phyloP scores from a whole-genome alignment of 1,140 invertebrate species.

The Theocolax elegans region DNA sequence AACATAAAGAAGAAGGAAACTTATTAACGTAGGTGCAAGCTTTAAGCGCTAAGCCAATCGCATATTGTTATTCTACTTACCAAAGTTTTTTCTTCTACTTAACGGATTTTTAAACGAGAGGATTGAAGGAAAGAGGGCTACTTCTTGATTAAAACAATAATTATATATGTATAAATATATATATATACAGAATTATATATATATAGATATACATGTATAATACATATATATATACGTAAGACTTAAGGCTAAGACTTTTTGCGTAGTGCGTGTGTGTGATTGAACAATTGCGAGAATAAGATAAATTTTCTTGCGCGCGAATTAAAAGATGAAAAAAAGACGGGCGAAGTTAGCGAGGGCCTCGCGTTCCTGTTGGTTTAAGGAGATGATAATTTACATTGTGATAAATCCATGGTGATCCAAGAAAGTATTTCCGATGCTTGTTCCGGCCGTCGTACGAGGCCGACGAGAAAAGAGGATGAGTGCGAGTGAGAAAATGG shows the following conservation, averaged over 20 bases:
- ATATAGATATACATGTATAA: no score
- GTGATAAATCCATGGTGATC: constrained; percentile 68
- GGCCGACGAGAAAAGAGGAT: constrained; percentile 12
- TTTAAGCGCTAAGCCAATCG: constrained; percentile 44
- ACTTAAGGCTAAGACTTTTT: constrained; percentile 49
- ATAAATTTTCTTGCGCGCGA: background rate
- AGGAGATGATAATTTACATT: constrained; percentile 58
- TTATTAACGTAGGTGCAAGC: constrained; percentile 32
- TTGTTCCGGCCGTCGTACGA: constrained; percentile 48
- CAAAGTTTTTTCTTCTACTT: constrained; percentile 54
- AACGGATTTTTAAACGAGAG: constrained; percentile 56
- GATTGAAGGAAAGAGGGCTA: constrained; percentile 12
- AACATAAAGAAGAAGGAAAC: constrained; percentile 45
- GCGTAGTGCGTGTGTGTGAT: constrained; percentile 28
- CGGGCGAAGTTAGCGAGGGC: constrained; percentile 40
- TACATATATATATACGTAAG: constrained; percentile 42
- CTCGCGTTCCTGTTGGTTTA: constrained; percentile 59
- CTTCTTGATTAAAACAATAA: constrained; percentile 33
- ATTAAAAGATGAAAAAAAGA: background rate
- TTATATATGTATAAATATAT: no score
- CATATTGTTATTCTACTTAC: constrained; percentile 54
- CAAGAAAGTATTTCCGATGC: constrained; percentile 67
- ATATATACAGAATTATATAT: no score
- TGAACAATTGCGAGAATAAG: constrained; percentile 6
- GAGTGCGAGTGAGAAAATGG: constrained; percentile 6